These are phyloP conservation scores for Parthenolecanium corni DNA, from an alignment of 2,888 invertebrate genomes.

Conservation along the genomic window DNA sequence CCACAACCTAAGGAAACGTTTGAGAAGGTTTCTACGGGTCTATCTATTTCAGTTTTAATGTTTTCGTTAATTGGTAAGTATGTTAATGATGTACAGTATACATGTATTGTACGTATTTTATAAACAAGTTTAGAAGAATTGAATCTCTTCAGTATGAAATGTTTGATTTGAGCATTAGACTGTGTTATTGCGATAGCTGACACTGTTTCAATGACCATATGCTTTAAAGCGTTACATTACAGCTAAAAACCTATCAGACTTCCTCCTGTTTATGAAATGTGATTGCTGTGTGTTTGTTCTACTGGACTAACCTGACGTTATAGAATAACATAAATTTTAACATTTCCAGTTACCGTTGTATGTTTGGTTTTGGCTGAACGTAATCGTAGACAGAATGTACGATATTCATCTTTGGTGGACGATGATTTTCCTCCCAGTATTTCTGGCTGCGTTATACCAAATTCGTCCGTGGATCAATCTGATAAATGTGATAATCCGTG, in stretches of 20 bases:
- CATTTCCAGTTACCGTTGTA: slow-evolving; percentile 22
- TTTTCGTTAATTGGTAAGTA: slow-evolving; percentile 16
- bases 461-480: neutral
- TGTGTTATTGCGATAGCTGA: no score
- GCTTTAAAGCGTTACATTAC: no score
- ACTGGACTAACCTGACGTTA: no score
- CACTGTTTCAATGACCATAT: no score
- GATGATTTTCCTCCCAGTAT: slow-evolving; percentile 17
- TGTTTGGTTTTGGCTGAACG: slow-evolving; percentile 19
- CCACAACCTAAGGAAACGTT: neutral
- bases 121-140: no score
- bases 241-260: no score
- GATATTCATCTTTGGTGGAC: slow-evolving; percentile 3
- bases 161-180: no score
- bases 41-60: slow-evolving; percentile 19
- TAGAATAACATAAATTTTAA: neutral
- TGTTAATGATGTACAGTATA: neutral
- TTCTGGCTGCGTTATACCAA: slow-evolving; percentile 2
- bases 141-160: no score
- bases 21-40: slow-evolving; percentile 10
- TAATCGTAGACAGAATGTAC: slow-evolving; percentile 12
- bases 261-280: no score
- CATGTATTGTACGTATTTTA: neutral
- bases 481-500: no score
- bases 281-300: no score